Percentiles rank a stretch among this genome's conserved stretches.
Conservation (phyloP, 2,113 vertebrate genomes). For the Neolamprologus sp. region DNA sequence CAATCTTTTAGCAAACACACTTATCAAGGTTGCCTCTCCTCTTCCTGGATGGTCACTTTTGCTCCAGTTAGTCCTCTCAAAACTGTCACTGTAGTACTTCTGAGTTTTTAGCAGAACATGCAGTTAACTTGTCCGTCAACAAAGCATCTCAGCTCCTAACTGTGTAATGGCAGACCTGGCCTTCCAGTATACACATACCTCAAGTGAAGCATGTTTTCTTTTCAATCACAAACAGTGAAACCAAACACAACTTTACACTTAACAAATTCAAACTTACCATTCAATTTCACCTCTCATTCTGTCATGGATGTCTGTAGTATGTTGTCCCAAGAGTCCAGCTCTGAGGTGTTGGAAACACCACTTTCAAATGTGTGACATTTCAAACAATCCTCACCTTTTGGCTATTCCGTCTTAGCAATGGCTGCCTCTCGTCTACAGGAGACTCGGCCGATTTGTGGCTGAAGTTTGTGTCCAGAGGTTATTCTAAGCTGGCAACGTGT, state of each 20-base stretch:
- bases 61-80: neutral
- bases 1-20: neutral
- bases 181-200: neutral
- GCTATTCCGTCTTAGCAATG: neutral
- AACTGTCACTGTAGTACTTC: neutral
- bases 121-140: neutral
- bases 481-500: neutral
- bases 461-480: slow-evolving; percentile 20
- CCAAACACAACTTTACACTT: neutral
- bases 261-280: slow-evolving; percentile 24
- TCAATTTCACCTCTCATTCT: neutral
- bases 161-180: neutral
- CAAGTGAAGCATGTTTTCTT: neutral
- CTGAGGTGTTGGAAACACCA: neutral
- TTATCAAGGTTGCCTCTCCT: neutral
- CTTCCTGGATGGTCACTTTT: neutral
- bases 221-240: neutral
- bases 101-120: neutral
- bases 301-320: neutral
- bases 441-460: neutral
- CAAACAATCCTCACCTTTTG: neutral
- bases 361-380: neutral
- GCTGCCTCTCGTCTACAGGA: neutral
- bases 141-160: neutral
- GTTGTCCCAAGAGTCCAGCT: neutral